These are phyloP conservation scores for Odocoileus virginianus DNA, from an alignment of 2,113 vertebrate genomes.

Conservation along the genomic window DNA sequence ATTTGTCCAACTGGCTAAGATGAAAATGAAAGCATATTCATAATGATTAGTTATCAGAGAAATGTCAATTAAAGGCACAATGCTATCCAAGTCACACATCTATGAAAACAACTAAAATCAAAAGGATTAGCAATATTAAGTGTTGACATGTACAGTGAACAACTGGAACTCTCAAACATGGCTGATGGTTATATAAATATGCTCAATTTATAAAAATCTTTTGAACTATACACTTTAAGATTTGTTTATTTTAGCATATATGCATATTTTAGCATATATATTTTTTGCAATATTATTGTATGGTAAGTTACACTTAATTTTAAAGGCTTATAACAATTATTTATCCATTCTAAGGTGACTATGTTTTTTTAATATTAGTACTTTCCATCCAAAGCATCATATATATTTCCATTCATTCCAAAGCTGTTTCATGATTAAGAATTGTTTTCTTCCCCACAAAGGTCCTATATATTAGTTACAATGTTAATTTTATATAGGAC, in stretches of 20 bases:
- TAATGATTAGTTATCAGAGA: constrained; percentile 4
- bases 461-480: neutral
- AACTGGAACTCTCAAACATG: neutral
- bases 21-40: neutral
- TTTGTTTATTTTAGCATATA: neutral
- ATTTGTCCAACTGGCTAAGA: neutral
- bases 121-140: constrained; percentile 29
- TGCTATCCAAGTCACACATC: neutral
- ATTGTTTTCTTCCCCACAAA: neutral
- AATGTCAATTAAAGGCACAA: neutral
- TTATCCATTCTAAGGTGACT: neutral
- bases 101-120: neutral
- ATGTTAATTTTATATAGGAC: neutral
- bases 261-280: neutral
- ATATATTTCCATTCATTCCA: neutral
- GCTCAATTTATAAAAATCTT: neutral
- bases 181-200: neutral
- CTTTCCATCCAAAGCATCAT: neutral
- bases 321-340: neutral
- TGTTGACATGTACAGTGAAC: neutral
- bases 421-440: neutral
- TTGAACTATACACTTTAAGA: neutral
- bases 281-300: no score
- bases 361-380: neutral
- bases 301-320: neutral